Conservation (phyloP, 1,140 invertebrate genomes). For the Rhyacophila brunnea region DNA sequence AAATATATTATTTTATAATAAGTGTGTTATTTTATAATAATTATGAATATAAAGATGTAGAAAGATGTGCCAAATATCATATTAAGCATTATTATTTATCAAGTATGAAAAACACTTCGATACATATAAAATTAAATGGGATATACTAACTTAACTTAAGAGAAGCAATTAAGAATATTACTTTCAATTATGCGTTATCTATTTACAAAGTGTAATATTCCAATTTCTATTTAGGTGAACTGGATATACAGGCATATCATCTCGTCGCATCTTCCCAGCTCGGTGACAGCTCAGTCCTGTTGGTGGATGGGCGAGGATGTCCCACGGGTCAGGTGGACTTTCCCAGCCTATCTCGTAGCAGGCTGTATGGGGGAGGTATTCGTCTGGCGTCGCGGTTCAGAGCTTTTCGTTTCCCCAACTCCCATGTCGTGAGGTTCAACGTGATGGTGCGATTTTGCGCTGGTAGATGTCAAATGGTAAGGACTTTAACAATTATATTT, state of each 20-base stretch:
- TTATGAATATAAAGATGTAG: too few relatives aligned
- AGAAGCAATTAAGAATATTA: too few relatives aligned
- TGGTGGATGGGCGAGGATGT: constrained; percentile 63
- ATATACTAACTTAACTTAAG: too few relatives aligned
- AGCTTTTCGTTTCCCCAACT: constrained; percentile 71
- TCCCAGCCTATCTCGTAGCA: constrained; percentile 50
- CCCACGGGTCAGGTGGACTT: constrained; percentile 58
- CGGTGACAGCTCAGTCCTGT: constrained; percentile 53
- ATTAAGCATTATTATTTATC: too few relatives aligned
- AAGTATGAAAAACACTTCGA: too few relatives aligned
- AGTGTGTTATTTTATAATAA: too few relatives aligned
- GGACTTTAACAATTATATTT: constrained; percentile 24
- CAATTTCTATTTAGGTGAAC: neutral
- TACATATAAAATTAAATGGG: too few relatives aligned
- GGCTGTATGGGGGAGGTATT: constrained; percentile 37
- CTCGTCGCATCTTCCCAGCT: constrained; percentile 52
- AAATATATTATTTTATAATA: too few relatives aligned
- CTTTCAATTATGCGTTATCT: too few relatives aligned
- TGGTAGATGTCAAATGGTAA: constrained; percentile 58
- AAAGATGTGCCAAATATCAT: too few relatives aligned
- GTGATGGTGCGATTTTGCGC: constrained; percentile 69
- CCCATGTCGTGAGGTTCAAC: constrained; percentile 65
- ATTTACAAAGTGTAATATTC: too few relatives aligned
- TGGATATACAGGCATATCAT: constrained; percentile 56
- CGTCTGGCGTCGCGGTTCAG: constrained; percentile 57